These are phyloP conservation scores for Melanostoma scalare DNA, from an alignment of 2,888 invertebrate genomes.

Conservation along the genomic window DNA sequence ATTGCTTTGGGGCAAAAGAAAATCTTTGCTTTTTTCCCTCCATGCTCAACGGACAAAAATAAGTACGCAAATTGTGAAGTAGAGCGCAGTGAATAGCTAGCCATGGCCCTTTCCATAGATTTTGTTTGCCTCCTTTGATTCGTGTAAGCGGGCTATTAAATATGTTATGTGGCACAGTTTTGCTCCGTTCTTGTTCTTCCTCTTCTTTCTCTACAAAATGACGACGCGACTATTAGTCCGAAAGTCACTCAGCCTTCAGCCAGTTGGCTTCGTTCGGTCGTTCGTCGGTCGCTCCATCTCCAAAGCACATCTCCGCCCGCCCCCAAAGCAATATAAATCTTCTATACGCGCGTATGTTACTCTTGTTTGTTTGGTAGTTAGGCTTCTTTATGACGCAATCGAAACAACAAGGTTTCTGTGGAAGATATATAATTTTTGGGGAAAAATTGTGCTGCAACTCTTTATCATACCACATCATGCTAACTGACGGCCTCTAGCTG, in stretches of 20 bases:
- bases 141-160: slow-evolving; percentile 54
- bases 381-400: slow-evolving; percentile 32
- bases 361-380: slow-evolving; percentile 37
- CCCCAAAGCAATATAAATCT: slow-evolving; percentile 23
- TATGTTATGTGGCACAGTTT: slow-evolving; percentile 33
- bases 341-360: slow-evolving; percentile 19
- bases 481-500: too few species aligned
- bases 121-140: slow-evolving; percentile 53
- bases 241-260: not conserved
- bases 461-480: slow-evolving; percentile 4
- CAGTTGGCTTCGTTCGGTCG: too few species aligned
- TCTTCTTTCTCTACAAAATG: not conserved
- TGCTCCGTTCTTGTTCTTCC: slow-evolving; percentile 1
- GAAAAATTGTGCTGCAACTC: not conserved
- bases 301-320: slow-evolving; percentile 9
- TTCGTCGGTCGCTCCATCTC: slow-evolving; percentile 17
- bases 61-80: slow-evolving; percentile 66
- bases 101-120: slow-evolving; percentile 41
- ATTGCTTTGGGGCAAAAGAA: slow-evolving; percentile 43
- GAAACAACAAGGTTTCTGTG: not conserved
- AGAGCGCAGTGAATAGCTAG: slow-evolving; percentile 51
- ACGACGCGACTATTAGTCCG: not conserved
- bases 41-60: slow-evolving; percentile 49
- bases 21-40: slow-evolving; percentile 31
- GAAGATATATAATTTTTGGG: not conserved